phyloP scores from a whole-genome alignment of 2,888 invertebrate genomes.

The Erebia aethiops region DNA sequence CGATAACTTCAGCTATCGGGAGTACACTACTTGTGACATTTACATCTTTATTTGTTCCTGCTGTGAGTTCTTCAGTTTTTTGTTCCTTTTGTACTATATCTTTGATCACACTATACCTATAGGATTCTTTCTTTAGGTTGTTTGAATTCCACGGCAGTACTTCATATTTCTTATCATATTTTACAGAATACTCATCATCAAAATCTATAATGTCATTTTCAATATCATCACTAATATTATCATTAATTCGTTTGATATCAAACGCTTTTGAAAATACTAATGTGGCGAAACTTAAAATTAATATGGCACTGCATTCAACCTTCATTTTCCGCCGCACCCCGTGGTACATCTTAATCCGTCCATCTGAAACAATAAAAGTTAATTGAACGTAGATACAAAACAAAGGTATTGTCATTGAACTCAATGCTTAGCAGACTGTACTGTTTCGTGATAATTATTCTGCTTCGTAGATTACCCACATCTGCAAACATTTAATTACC shows the following conservation, averaged over 20 bases:
- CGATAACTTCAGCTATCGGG: constrained; percentile 32
- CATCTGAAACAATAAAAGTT: constrained; percentile 66
- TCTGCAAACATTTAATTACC: constrained; percentile 19
- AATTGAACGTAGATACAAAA: constrained; percentile 19
- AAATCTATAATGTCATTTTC: constrained; percentile 75
- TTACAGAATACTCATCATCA: constrained; percentile 67
- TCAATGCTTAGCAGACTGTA: constrained; percentile 38
- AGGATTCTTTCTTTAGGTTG: constrained; percentile 62
- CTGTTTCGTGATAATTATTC: constrained; percentile 28
- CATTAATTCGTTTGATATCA: constrained; percentile 48
- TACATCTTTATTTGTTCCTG: constrained; percentile 39
- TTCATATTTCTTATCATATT: constrained; percentile 66
- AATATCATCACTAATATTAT: constrained; percentile 52
- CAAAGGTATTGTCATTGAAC: constrained; percentile 34
- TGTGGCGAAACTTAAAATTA: constrained; percentile 53
- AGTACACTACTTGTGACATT: constrained; percentile 28
- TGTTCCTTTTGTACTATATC: constrained; percentile 44
- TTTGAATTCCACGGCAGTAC: constrained; percentile 57
- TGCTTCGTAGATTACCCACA: constrained; percentile 17
- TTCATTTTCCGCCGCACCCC: constrained; percentile 69
- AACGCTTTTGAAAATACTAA: constrained; percentile 54
- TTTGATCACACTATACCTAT: constrained; percentile 65
- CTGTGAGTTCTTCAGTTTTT: constrained; percentile 33
- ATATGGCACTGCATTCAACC: constrained; percentile 58
- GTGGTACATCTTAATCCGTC: constrained; percentile 61